phyloP scores from a whole-genome alignment of 2,888 invertebrate genomes.

The Diaprepes abbreviatus region DNA sequence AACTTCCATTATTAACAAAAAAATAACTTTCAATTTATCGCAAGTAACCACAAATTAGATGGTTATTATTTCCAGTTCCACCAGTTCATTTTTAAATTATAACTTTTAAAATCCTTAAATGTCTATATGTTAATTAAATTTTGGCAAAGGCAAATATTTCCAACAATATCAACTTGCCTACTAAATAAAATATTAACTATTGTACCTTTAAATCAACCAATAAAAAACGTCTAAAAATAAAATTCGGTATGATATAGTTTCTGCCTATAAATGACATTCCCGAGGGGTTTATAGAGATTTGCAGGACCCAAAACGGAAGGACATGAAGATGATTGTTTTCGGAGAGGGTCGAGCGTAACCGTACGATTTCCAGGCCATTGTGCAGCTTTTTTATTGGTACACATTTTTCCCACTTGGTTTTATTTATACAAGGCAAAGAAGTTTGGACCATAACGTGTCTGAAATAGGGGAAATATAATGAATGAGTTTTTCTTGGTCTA shows the following conservation, averaged over 20 bases:
- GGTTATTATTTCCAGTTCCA: no score
- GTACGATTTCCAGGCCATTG: conserved; percentile 59
- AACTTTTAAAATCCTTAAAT: no score
- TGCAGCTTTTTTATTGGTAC: conserved; percentile 58
- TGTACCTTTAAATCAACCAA: neutral
- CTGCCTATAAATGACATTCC: neutral
- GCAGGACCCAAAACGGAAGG: conserved; percentile 43
- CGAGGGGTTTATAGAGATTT: conserved; percentile 17
- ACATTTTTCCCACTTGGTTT: conserved; percentile 58
- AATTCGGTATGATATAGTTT: conserved; percentile 7
- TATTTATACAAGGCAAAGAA: conserved; percentile 46
- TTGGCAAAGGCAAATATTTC: no score
- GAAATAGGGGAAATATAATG: conserved; percentile 13
- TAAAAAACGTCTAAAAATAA: conserved; percentile 1
- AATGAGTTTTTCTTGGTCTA: neutral
- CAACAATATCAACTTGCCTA: no score
- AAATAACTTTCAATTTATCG: no score
- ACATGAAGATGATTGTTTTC: conserved; percentile 56
- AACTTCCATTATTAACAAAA: no score
- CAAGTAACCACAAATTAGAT: no score
- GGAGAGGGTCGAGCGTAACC: conserved; percentile 53
- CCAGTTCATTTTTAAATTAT: no score
- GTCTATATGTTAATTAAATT: no score
- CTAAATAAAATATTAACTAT: neutral
- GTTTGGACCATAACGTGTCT: conserved; percentile 12